Conservation (phyloP, 2,797 vertebrate species). For the Anguilla anguilla region DNA sequence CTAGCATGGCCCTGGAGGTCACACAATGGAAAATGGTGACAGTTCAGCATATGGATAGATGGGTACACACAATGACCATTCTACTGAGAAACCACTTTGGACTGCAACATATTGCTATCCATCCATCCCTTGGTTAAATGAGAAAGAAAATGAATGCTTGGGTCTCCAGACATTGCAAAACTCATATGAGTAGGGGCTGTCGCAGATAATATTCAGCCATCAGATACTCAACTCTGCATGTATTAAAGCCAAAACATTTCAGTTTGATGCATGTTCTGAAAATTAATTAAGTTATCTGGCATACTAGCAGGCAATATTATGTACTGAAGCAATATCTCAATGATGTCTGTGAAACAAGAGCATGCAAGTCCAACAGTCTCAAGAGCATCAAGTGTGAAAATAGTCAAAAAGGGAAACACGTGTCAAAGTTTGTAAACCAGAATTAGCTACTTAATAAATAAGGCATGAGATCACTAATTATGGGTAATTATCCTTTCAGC, state of each 20-base stretch:
- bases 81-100: not conserved
- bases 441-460: conserved; percentile 34
- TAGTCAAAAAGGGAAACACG: not conserved
- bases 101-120: not conserved
- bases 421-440: conserved; percentile 27
- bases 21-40: not conserved
- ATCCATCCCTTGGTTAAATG: not conserved
- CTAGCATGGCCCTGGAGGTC: not conserved
- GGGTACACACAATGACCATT: not conserved
- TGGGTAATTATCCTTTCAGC: conserved; percentile 26
- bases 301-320: not conserved
- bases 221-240: not conserved
- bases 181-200: not conserved
- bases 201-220: not conserved
- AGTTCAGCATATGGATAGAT: not conserved
- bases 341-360: not conserved
- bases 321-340: not conserved
- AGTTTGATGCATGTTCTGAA: not conserved
- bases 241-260: not conserved
- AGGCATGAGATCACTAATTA: conserved; percentile 20
- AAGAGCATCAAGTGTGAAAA: conserved; percentile 3
- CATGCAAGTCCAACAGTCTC: not conserved
- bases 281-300: not conserved
- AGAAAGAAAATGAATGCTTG: not conserved
- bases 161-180: not conserved